phyloP scores from a whole-genome alignment of 2,888 invertebrate species.

The Drosophila rubida region DNA sequence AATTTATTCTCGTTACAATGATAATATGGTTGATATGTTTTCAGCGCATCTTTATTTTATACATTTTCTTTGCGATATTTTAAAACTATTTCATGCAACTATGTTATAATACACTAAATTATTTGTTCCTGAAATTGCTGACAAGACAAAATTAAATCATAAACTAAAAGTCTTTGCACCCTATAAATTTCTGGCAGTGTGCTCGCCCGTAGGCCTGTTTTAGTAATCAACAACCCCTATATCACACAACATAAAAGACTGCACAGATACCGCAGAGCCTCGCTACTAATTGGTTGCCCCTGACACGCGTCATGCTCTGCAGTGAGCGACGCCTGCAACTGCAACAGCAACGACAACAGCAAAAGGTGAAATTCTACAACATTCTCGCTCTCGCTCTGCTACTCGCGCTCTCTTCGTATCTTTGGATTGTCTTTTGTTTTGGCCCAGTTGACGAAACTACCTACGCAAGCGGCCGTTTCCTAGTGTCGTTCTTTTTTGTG shows the following conservation, averaged over 20 bases:
- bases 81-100: background rate
- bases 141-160: background rate
- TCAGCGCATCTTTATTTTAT: too few relatives aligned
- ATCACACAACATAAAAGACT: constrained; percentile 64
- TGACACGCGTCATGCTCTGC: constrained; percentile 75
- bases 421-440: constrained; percentile 38
- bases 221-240: constrained; percentile 52
- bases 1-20: too few relatives aligned
- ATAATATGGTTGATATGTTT: too few relatives aligned
- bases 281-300: constrained; percentile 70
- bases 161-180: background rate
- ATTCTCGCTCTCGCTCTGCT: constrained; percentile 7
- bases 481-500: constrained; percentile 31
- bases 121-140: background rate
- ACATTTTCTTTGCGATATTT: too few relatives aligned
- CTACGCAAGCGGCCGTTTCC: constrained; percentile 55
- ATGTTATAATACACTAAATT: too few relatives aligned
- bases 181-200: constrained; percentile 21
- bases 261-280: constrained; percentile 63
- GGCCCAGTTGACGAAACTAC: constrained; percentile 59
- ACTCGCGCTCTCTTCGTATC: background rate
- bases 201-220: constrained; percentile 13
- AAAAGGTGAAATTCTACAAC: constrained; percentile 59
- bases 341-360: constrained; percentile 27
- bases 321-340: constrained; percentile 14